Base-by-base conservation (phyloP, 2,797 vertebrate species). In the Australoheros facetus region DNA sequence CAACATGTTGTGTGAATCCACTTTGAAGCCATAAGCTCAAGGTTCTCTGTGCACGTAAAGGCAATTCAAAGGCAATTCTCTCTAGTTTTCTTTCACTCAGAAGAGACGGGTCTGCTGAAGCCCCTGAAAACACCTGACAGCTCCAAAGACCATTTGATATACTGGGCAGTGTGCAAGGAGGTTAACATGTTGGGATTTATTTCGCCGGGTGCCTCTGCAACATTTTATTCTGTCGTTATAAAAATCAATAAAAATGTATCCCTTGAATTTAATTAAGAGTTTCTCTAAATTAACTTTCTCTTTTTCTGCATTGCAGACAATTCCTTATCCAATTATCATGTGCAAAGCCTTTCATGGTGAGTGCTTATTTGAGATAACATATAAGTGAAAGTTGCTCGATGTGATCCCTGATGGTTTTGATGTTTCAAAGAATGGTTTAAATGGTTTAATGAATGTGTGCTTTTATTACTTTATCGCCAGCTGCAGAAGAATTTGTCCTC, bases 201-300 rank as follows among this genome's bases (percentile, higher is more conserved):
- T 82, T 84, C 77, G 74, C 28, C 56, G 54, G 55, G 17, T 7
- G 1, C 79, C 56, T 11, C 73, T 6, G 8, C 71, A 78, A 74
- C 77, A 60, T 74, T 88, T 91, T 80, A 74, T 78, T 79, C 72
- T 56, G 42, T 81, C 77, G 85, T 85, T 55, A 77, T 73, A 78
- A 92, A 5, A 92, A 92, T 92, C 91, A 84, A 91, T 91, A 89
- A 77, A 84, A 71, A 78, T 79, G 76, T 56, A 56, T 76, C 57
- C 53, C 66, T 45, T 69, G 56, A 76, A 85, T 89, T 92, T 81
- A 90, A 91, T 88, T 84, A 85, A 87, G 72, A 85, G 72, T 86
- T 90, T 75, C 87, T 83, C 86, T 86, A 83, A 86, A 73, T 51
- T 13, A 39, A 59, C n/a, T 19, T 74, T 37, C 2, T 21, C 9